phyloP scores from a whole-genome alignment of 2,113 vertebrate species.

The Catharus fuscescens region DNA sequence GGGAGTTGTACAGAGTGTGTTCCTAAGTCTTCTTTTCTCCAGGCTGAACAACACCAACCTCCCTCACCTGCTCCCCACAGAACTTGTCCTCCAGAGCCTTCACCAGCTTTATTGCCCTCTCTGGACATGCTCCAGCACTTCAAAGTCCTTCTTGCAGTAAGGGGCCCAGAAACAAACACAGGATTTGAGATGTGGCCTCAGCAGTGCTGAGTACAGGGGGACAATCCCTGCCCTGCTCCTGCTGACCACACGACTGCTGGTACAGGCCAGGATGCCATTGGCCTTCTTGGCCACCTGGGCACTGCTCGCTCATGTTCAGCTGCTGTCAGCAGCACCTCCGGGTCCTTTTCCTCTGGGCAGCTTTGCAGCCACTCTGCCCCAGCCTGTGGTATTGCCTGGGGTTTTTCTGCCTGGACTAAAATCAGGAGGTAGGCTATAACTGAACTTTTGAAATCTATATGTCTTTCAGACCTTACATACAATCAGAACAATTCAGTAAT shows the following conservation, averaged over 20 bases:
- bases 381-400: not conserved
- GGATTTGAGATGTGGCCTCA: not conserved
- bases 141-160: accelerated
- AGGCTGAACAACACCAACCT: not conserved
- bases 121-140: not conserved
- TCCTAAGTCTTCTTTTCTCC: not conserved
- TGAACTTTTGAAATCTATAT: not conserved
- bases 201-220: accelerated
- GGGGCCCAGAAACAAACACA: not conserved
- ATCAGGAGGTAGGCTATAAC: not conserved
- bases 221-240: not conserved
- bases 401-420: not conserved
- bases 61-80: not conserved
- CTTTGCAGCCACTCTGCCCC: not conserved
- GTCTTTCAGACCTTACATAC: not conserved
- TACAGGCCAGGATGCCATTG: not conserved
- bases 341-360: not conserved
- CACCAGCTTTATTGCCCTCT: not conserved
- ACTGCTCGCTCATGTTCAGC: not conserved
- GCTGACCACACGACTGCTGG: not conserved
- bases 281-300: not conserved
- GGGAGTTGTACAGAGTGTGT: not conserved
- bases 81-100: not conserved
- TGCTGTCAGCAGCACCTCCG: not conserved
- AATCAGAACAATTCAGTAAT: not conserved